A percentile compares a stretch with the other conserved stretches of the same genome.
Evolutionary conservation across 2,113 vertebrate species (phyloP).

Genomic region (Drymodes brunneopygia): DNA sequence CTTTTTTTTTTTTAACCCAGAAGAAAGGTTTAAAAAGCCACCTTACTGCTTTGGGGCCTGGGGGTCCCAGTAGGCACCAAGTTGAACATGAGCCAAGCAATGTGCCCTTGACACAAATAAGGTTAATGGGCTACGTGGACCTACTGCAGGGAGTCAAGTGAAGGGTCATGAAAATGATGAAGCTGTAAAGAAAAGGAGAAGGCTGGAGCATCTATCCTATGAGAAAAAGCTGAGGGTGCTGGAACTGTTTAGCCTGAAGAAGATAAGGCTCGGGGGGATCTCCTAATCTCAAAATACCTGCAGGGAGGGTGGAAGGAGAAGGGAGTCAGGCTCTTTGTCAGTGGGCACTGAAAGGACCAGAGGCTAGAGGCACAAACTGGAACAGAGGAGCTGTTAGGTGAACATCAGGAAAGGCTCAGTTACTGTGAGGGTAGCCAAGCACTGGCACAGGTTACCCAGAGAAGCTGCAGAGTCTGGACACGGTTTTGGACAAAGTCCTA

Average conservation of each 20-base stretch:
- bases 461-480: background rate
- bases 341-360: background rate
- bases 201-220: background rate
- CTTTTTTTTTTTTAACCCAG: background rate
- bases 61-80: background rate
- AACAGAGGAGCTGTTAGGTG: background rate
- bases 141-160: background rate
- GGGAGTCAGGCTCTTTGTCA: background rate
- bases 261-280: background rate
- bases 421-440: background rate
- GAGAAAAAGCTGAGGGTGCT: background rate
- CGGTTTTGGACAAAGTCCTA: background rate
- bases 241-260: background rate
- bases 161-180: background rate
- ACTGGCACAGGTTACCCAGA: background rate
- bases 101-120: background rate
- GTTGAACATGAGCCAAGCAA: background rate
- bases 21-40: background rate
- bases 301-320: background rate
- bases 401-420: background rate
- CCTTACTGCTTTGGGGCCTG: too few relatives aligned
- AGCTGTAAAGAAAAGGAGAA: background rate
- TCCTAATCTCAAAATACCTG: background rate
- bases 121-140: background rate
- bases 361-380: background rate